These are phyloP conservation scores for Scomberomorus guttatus DNA, from an alignment of 2,797 vertebrate genomes.

Conservation along the genomic window DNA sequence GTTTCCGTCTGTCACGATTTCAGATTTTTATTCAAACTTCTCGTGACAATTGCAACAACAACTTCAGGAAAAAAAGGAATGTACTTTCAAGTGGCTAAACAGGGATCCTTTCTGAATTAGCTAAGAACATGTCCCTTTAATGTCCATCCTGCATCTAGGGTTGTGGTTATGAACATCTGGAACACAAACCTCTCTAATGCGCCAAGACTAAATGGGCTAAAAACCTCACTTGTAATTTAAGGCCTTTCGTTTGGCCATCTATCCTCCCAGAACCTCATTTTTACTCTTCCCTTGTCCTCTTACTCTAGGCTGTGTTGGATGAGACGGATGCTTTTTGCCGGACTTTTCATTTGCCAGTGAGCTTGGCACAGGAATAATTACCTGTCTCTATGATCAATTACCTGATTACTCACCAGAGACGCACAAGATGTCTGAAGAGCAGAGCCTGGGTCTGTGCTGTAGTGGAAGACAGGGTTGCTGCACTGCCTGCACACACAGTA, in stretches of 20 bases:
- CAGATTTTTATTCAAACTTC: slow-evolving; percentile 26
- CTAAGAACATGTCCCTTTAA: slow-evolving; percentile 18
- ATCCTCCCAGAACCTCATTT: slow-evolving; percentile 68
- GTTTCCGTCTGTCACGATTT: slow-evolving; percentile 21
- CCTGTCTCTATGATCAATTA: slow-evolving; percentile 89
- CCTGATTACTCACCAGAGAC: slow-evolving; percentile 87
- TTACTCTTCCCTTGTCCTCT: slow-evolving; percentile 75
- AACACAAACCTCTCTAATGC: slow-evolving; percentile 35
- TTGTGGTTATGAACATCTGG: slow-evolving; percentile 52
- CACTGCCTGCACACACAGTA: slow-evolving; percentile 25
- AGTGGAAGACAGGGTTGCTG: slow-evolving; percentile 44
- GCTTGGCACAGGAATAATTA: slow-evolving; percentile 86
- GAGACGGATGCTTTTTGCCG: slow-evolving; percentile 80
- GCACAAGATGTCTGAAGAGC: slow-evolving; percentile 76
- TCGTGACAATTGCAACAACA: neutral
- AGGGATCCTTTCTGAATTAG: slow-evolving; percentile 32
- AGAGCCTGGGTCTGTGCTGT: slow-evolving; percentile 45
- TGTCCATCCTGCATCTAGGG: slow-evolving; percentile 6
- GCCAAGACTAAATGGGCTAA: slow-evolving; percentile 32
- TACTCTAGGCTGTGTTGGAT: slow-evolving; percentile 75
- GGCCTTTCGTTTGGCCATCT: slow-evolving; percentile 59
- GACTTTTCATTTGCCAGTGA: slow-evolving; percentile 83
- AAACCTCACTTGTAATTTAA: slow-evolving; percentile 58
- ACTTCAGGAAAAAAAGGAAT: slow-evolving; percentile 4
- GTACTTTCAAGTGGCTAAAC: slow-evolving; percentile 12